Evolutionary conservation across 2,888 invertebrate genomes (phyloP), one percentile per base, ranked within the genome.

Genomic region (Enchytraeus crypticus): DNA sequence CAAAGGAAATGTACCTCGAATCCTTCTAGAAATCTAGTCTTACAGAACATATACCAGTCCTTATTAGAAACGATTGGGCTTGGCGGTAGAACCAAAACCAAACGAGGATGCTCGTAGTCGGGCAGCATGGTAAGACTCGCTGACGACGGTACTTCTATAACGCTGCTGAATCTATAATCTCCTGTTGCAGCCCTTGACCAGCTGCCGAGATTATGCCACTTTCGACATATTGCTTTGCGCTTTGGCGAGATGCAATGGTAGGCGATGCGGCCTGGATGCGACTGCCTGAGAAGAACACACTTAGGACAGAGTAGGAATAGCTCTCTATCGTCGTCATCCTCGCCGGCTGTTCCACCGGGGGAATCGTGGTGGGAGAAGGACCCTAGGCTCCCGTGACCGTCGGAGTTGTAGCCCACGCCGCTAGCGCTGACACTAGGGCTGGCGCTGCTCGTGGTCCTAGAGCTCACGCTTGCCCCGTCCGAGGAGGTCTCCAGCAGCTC

Each of bases 1-100:
- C 69, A 69, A 14, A 69, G 61, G 49, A 69, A 69, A 55, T 69
- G 68, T 51, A 67, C 69, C 53, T 69, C 69, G 55, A 67, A 67
- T 14, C 69, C 69, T 57, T 69, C 69, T n/a, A 69, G 64, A 55
- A 69, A 69, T 43, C 66, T 67, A 47, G 63, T 67, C 58, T 60
- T 53, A 14, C 57, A 63, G 56, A 57, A 65, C 61, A 69, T 59
- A 62, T 69, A 69, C 69, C 69, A 69, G 58, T 69, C 69, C 33
- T 61, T 65, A 8, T 47, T 61, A 26, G 68, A 66, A 26, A 65
- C 67, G 5, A 60, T 43, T 3, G 54, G 26, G 49, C 67, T 67
- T 11, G 69, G 69, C n/a, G 69, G 69, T n/a, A 69, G 64, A 1
- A 69, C 61, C 54, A 69, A 33, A 8, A 67, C 68, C 29, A 69